phyloP scores from a whole-genome alignment of 2,113 vertebrate genomes.

The Syngnathus typhle region DNA sequence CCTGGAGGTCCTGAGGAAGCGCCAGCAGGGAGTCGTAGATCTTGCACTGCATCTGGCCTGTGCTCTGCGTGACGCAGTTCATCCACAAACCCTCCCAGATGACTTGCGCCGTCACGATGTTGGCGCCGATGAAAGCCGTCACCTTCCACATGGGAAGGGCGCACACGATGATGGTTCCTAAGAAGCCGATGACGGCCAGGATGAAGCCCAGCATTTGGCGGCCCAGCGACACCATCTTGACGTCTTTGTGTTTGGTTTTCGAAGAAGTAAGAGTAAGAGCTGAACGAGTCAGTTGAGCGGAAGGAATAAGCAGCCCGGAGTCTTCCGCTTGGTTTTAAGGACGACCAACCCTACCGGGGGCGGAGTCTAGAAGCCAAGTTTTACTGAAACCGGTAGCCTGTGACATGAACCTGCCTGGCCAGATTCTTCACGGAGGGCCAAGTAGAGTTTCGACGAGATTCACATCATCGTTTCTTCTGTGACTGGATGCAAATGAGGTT shows the following conservation, averaged over 20 bases:
- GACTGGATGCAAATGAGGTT: conserved; percentile 22
- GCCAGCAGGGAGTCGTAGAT: conserved; percentile 72
- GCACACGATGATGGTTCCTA: conserved; percentile 62
- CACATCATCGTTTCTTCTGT: not conserved
- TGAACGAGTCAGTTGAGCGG: not conserved
- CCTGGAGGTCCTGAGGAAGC: conserved; percentile 68
- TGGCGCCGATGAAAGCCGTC: conserved; percentile 70
- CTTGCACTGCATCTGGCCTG: conserved; percentile 76
- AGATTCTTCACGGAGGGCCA: conserved; percentile 51
- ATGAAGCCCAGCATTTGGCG: conserved; percentile 68
- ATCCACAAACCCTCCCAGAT: conserved; percentile 76
- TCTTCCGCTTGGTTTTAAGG: conserved; percentile 30
- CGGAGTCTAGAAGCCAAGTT: conserved; percentile 39
- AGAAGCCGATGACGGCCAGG: conserved; percentile 59
- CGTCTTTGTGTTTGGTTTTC: conserved; percentile 5
- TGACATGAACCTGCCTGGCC: conserved; percentile 35
- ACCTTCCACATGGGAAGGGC: conserved; percentile 72
- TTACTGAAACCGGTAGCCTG: conserved; percentile 46
- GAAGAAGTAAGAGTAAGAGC: not conserved
- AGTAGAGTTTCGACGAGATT: conserved; percentile 58
- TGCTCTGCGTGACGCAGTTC: conserved; percentile 74
- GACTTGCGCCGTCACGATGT: conserved; percentile 70
- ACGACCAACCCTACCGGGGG: conserved; percentile 20
- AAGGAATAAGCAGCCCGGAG: not conserved
- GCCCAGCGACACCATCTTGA: conserved; percentile 67